phyloP scores from a whole-genome alignment of 2,113 vertebrate species.

The Percopsis transmontana region DNA sequence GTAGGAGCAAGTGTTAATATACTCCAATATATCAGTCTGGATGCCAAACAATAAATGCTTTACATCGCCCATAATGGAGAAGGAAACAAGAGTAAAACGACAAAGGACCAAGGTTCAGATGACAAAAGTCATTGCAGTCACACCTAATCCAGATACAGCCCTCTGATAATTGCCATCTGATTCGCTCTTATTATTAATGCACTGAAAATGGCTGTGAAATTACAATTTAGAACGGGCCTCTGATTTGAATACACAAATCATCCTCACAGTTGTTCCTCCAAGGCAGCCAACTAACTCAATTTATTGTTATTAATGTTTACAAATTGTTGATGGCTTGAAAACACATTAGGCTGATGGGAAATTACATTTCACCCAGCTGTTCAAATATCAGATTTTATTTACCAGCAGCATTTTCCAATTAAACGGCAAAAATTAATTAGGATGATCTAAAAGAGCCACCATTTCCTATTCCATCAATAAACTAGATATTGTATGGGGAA shows the following conservation, averaged over 20 bases:
- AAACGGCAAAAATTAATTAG: slow-evolving; percentile 70
- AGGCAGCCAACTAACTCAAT: slow-evolving; percentile 73
- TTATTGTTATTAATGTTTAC: slow-evolving; percentile 79
- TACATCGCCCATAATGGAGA: slow-evolving; percentile 37
- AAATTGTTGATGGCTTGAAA: slow-evolving; percentile 71
- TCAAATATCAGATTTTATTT: slow-evolving; percentile 75
- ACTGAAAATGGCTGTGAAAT: slow-evolving; percentile 70
- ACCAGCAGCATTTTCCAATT: slow-evolving; percentile 70
- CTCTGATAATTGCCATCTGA: slow-evolving; percentile 67
- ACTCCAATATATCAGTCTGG: slow-evolving; percentile 7
- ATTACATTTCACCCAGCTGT: slow-evolving; percentile 74
- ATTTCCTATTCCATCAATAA: slow-evolving; percentile 52
- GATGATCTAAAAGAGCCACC: slow-evolving; percentile 48
- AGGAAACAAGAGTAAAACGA: slow-evolving; percentile 47
- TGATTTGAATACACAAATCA: slow-evolving; percentile 60
- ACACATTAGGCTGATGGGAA: slow-evolving; percentile 74
- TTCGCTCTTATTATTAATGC: slow-evolving; percentile 72
- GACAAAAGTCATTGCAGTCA: slow-evolving; percentile 60
- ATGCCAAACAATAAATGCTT: slow-evolving; percentile 30
- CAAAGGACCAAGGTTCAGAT: slow-evolving; percentile 58
- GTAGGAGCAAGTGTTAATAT: slow-evolving; percentile 13
- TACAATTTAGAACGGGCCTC: slow-evolving; percentile 66
- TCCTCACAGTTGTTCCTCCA: slow-evolving; percentile 46
- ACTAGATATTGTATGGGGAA: slow-evolving; percentile 20
- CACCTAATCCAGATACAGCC: slow-evolving; percentile 62